A percentile compares a stretch with the other conserved stretches of the same genome.
These are phyloP conservation scores for Eulacestoma nigropectus DNA, from an alignment of 2,113 vertebrate genomes.

Conservation along the genomic window DNA sequence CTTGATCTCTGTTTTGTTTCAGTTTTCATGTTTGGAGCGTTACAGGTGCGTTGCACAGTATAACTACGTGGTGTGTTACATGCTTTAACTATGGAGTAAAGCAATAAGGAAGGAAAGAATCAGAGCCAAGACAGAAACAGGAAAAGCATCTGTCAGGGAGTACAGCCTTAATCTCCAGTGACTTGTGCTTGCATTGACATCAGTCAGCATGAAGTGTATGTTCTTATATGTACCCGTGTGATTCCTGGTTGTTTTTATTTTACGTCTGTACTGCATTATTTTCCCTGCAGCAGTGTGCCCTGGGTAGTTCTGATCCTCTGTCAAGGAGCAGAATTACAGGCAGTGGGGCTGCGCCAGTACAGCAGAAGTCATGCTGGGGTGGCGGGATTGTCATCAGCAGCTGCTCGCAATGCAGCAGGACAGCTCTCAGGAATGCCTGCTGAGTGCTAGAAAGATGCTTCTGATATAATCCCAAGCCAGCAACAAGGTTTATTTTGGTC, in stretches of 20 bases:
- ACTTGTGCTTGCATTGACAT: neutral
- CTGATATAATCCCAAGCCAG: neutral
- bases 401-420: neutral
- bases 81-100: neutral
- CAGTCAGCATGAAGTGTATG: neutral
- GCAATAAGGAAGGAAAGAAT: neutral
- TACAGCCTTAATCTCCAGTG: neutral
- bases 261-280: neutral
- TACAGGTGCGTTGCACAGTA: neutral
- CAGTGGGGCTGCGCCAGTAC: neutral
- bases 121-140: neutral
- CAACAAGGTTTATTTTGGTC: neutral
- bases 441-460: neutral
- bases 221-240: neutral
- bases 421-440: neutral
- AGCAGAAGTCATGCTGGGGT: neutral
- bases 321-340: neutral
- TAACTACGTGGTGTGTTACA: neutral
- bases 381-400: neutral
- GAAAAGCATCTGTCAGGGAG: neutral
- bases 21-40: fast-evolving
- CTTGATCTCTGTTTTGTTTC: neutral
- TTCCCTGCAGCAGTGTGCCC: neutral
- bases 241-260: neutral
- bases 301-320: neutral